Percentiles rank a stretch among this genome's conserved stretches.
Evolutionary conservation across 2,888 invertebrate species (phyloP).

Genomic region (Drosophila melanocephala): DNA sequence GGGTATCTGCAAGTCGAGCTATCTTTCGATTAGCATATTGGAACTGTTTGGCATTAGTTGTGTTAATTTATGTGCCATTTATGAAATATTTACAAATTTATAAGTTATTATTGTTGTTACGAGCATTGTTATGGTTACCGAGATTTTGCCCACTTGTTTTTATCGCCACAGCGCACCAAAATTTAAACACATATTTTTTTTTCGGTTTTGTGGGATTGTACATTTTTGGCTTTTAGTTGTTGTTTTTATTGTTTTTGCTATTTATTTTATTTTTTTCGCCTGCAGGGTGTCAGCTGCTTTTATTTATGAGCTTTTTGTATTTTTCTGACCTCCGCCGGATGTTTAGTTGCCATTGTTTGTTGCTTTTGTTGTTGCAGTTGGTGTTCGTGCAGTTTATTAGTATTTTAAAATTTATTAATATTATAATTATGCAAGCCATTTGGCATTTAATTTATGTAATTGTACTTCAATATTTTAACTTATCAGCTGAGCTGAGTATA

Average conservation of each 20-base stretch:
- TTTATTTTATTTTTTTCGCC: constrained; percentile 35
- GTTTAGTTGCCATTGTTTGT: constrained; percentile 70
- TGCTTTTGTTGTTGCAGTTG: constrained; percentile 7
- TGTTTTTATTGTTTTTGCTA: constrained; percentile 11
- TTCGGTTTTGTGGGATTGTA: constrained; percentile 49
- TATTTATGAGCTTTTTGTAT: constrained; percentile 70
- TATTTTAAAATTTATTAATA: constrained; percentile 46
- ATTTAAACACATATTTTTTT: constrained; percentile 54
- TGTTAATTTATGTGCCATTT: constrained; percentile 81
- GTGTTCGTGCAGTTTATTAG: constrained; percentile 9
- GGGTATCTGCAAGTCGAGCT: not conserved
- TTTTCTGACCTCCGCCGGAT: constrained; percentile 75
- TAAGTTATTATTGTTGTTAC: constrained; percentile 67
- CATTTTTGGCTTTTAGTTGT: constrained; percentile 19
- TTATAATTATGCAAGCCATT: constrained; percentile 66
- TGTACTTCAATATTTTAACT: constrained; percentile 18
- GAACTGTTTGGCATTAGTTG: constrained; percentile 72
- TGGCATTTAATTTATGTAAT: constrained; percentile 61
- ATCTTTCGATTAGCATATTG: not conserved
- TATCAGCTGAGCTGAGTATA: not conserved
- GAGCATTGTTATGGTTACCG: constrained; percentile 36
- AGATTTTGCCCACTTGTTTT: constrained; percentile 49
- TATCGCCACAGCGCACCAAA: constrained; percentile 46
- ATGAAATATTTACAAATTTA: constrained; percentile 80
- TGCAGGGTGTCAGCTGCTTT: constrained; percentile 67